Percentiles rank a stretch among this genome's conserved stretches.
These are phyloP conservation scores for Mormyrus lacerda DNA, from an alignment of 2,113 vertebrate species.

Conservation along the genomic window DNA sequence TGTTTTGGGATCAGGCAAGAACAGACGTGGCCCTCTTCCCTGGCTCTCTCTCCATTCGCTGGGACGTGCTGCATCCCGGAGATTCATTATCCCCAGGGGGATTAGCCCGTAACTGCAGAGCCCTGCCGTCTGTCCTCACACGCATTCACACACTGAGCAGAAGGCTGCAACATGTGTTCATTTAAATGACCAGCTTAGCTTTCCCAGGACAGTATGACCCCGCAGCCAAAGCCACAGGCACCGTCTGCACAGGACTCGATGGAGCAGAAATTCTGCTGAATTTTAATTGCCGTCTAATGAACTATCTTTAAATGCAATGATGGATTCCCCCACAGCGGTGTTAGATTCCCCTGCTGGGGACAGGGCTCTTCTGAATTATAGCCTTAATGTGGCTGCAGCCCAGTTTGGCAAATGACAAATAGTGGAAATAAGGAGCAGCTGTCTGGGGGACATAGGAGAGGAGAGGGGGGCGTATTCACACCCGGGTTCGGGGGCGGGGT, in stretches of 20 bases:
- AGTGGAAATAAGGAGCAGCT: background rate
- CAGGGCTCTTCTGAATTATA: background rate
- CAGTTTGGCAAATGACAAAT: background rate
- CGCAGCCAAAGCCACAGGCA: conserved; percentile 36
- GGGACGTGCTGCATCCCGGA: conserved; percentile 38
- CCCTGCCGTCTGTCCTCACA: conserved; percentile 62
- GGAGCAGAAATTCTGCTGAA: conserved; percentile 34
- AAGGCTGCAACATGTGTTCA: conserved; percentile 68
- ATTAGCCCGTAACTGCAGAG: conserved; percentile 61
- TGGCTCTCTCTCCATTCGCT: background rate
- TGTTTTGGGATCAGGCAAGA: background rate
- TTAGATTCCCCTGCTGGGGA: background rate
- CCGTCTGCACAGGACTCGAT: conserved; percentile 52
- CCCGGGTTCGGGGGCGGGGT: background rate
- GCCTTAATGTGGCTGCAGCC: conserved; percentile 40
- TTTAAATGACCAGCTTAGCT: conserved; percentile 69
- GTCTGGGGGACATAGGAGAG: background rate
- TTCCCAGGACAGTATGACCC: conserved; percentile 72
- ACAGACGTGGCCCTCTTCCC: background rate
- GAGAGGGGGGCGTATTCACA: background rate
- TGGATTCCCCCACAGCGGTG: conserved; percentile 37
- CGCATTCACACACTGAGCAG: conserved; percentile 63
- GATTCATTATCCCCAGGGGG: conserved; percentile 41
- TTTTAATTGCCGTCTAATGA: conserved; percentile 30
- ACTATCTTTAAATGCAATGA: conserved; percentile 40